These are phyloP conservation scores for Pteropus rufus DNA, from an alignment of 2,797 vertebrate species.

Conservation along the genomic window DNA sequence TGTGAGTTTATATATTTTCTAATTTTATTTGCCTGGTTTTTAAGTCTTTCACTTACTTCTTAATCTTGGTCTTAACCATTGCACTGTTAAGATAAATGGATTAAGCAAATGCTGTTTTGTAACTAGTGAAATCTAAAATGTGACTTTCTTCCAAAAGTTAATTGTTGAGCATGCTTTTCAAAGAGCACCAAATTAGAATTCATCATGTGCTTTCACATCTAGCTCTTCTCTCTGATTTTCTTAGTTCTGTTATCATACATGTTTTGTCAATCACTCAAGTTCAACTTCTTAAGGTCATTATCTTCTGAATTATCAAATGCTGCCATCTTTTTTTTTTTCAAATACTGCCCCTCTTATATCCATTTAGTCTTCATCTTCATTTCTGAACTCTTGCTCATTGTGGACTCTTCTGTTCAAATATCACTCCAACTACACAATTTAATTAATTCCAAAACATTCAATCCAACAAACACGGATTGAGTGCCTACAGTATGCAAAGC, in stretches of 20 bases:
- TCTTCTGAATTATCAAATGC: neutral
- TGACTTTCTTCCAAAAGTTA: neutral
- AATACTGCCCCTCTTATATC: neutral
- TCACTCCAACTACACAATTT: neutral
- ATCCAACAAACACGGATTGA: neutral
- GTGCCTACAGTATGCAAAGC: neutral
- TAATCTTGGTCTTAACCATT: neutral
- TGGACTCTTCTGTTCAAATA: neutral
- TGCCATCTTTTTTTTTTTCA: neutral
- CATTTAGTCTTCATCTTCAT: neutral
- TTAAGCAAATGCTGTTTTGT: conserved; percentile 17
- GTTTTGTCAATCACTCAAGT: neutral
- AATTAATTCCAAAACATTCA: neutral
- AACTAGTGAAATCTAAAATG: neutral
- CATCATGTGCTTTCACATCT: neutral
- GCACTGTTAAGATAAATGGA: neutral
- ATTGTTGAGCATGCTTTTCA: neutral
- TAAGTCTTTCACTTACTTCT: conserved; percentile 35
- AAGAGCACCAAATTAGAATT: neutral
- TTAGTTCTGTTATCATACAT: neutral
- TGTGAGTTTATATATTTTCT: conserved; percentile 21
- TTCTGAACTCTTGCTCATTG: neutral
- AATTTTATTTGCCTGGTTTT: conserved; percentile 40
- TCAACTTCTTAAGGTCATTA: neutral
- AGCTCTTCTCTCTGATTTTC: neutral